These are phyloP conservation scores for Poeciliopsis presidionis DNA, from an alignment of 2,797 vertebrate genomes.

Conservation along the genomic window DNA sequence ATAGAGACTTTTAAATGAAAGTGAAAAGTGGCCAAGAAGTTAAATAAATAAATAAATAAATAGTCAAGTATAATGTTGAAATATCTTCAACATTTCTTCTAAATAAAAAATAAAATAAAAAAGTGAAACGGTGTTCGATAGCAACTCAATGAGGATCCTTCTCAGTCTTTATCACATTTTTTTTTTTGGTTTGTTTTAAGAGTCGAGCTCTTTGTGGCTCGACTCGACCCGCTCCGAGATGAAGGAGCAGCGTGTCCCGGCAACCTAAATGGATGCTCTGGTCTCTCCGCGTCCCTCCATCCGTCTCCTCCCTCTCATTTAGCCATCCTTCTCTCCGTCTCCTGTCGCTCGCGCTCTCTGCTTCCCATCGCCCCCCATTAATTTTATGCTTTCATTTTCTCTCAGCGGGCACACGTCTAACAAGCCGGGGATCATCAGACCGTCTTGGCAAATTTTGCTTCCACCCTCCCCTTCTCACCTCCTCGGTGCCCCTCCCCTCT, in stretches of 20 bases:
- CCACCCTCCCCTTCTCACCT: conserved; percentile 27
- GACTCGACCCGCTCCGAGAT: conserved; percentile 31
- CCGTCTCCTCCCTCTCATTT: conserved; percentile 49
- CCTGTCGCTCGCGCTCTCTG: neutral
- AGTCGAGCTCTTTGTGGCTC: neutral
- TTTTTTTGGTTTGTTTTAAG: neutral
- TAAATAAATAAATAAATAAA: neutral
- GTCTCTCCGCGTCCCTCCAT: conserved; percentile 46
- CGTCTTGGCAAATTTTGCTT: conserved; percentile 29
- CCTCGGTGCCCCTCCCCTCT: neutral
- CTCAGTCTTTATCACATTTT: neutral
- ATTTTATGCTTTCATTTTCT: conserved; percentile 40
- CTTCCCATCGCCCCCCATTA: conserved; percentile 24
- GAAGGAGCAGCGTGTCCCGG: conserved; percentile 46
- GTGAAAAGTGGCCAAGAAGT: neutral
- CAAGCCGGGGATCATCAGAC: neutral
- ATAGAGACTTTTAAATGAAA: neutral
- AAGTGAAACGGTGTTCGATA: neutral
- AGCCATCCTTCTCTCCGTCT: conserved; percentile 24
- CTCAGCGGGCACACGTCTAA: conserved; percentile 20
- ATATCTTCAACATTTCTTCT: neutral
- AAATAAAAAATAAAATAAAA: neutral
- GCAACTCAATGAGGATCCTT: neutral
- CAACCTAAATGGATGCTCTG: conserved; percentile 43
- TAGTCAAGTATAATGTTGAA: neutral